A percentile compares a stretch with the other conserved stretches of the same genome.
Evolutionary conservation across 2,113 vertebrate species (phyloP).

Genomic region (Illadopsis cleaveri): DNA sequence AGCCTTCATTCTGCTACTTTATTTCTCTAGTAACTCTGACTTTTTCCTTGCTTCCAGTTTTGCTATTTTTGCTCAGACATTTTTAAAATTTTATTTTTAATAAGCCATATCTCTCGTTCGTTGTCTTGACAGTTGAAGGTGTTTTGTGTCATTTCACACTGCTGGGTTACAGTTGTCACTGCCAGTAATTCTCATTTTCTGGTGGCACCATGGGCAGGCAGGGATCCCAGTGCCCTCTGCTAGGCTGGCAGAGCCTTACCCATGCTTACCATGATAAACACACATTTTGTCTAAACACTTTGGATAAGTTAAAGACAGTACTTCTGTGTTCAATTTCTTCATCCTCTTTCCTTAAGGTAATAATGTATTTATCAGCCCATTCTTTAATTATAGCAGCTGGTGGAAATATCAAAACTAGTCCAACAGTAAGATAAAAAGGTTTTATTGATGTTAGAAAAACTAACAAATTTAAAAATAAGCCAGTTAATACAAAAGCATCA

Average conservation of each 20-base stretch:
- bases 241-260: background rate
- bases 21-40: background rate
- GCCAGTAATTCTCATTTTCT: background rate
- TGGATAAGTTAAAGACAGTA: background rate
- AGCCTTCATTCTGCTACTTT: background rate
- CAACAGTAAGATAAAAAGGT: background rate
- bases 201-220: background rate
- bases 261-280: background rate
- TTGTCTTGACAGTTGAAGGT: background rate
- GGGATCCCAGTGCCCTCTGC: background rate
- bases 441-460: slow-evolving; percentile 31
- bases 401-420: background rate
- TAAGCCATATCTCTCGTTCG: rapidly evolving
- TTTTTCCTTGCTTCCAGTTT: background rate
- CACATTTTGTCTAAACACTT: background rate
- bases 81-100: background rate
- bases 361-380: background rate
- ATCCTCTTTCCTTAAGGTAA: background rate
- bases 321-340: background rate
- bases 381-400: background rate
- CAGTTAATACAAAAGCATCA: background rate
- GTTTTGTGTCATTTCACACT: background rate
- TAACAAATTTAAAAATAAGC: background rate
- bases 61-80: background rate
- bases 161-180: background rate